Base-by-base conservation (phyloP, 1,140 invertebrate species). In the Eumeta japonica region DNA sequence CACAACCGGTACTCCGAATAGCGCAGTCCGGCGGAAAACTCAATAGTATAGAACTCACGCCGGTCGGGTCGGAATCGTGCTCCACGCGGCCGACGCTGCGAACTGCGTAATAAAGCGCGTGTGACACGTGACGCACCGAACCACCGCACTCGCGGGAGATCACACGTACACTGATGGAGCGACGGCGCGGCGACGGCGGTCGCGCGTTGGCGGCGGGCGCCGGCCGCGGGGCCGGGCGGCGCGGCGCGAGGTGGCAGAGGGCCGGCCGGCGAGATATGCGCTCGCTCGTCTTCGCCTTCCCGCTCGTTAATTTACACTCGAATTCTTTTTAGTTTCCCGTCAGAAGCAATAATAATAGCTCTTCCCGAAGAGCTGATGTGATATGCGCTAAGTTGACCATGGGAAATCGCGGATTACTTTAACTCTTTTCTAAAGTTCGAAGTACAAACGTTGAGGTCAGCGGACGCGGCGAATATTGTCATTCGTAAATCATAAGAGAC, bases 61-160 rank as follows among this genome's bases (percentile, higher is more conserved):
- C 3, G 3, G 18, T 10, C 41, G 37, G 41, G n/a, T n/a, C n/a
- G n/a, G n/a, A n/a, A n/a, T n/a, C 24, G 31, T 27, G 49, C 57
- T 67, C 59, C 66, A 74, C 66, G 68, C 68, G 66, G 70, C 67
- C 49, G 50, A 49, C 49, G 51, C 50, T 56, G 48, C 57, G 45
- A 54, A 71, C 65, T 74, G 70, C 70, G 70, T 74, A 74, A 66
- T 71, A 74, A 71, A 59, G 55, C 43, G 41, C 46, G 43, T 37
- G 41, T 44, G 48, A 47, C 53, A 52, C 58, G 58, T 46, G 38
- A 37, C 46, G 51, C 58, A 43, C 37, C 52, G 40, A 45, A 50
- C 64, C 64, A 64, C 62, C 54, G 63, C 53, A 37, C 33, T 50
- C 55, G 56, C 58, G 55, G 55, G 41, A 63, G 59, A 61, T 71